phyloP scores from a whole-genome alignment of 2,888 invertebrate genomes.

The Neoascia interrupta region DNA sequence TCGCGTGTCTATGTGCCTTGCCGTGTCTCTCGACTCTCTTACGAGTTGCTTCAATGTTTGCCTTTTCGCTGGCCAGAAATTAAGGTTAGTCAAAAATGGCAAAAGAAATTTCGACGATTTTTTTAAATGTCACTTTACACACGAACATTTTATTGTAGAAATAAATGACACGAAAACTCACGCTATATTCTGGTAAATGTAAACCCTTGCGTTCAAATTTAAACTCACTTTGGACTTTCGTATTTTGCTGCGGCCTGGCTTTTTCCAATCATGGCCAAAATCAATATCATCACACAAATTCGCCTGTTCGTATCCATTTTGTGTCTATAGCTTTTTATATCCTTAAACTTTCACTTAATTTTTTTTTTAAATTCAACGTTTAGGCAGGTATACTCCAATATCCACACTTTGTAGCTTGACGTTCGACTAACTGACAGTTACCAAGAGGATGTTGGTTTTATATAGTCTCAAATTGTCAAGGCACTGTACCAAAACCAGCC shows the following conservation, averaged over 20 bases:
- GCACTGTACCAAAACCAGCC: slow-evolving; percentile 49
- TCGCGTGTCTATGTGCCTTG: no score
- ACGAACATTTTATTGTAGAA: no score
- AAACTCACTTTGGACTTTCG: slow-evolving; percentile 61
- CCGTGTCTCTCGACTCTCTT: no score
- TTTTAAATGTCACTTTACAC: no score
- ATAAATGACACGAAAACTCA: no score
- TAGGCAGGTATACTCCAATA: neutral
- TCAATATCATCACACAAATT: slow-evolving; percentile 3
- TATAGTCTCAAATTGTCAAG: slow-evolving; percentile 51
- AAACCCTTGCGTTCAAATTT: no score
- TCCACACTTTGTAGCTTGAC: slow-evolving; percentile 23
- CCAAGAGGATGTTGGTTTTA: slow-evolving; percentile 39
- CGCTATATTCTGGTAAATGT: no score
- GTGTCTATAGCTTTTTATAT: neutral
- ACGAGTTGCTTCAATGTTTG: no score
- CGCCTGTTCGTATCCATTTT: slow-evolving; percentile 50
- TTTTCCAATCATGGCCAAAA: slow-evolving; percentile 19
- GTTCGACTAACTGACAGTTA: slow-evolving; percentile 46
- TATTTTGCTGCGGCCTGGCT: slow-evolving; percentile 51
- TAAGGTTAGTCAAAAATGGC: no score
- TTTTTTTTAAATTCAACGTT: neutral
- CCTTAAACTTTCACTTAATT: slow-evolving; percentile 18
- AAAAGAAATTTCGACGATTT: no score
- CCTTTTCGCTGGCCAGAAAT: no score